Conservation (phyloP, 1,140 invertebrate species). For the Drosophila orena region DNA sequence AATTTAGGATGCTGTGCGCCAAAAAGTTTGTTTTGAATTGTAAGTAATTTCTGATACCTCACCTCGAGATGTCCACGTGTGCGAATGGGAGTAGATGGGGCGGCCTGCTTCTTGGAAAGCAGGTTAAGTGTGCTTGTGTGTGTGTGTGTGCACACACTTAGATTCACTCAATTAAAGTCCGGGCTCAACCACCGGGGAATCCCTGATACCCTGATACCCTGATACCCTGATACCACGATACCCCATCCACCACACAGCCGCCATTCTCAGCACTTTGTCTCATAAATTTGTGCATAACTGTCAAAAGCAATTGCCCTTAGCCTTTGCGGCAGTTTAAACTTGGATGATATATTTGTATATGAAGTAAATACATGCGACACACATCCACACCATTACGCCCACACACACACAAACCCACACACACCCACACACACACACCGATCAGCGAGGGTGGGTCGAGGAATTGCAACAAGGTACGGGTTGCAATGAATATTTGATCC, state of each 20-base stretch:
- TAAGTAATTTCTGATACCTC: constrained; percentile 82
- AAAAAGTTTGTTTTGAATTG: constrained; percentile 83
- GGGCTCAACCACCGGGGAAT: neutral
- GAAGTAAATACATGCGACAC: constrained; percentile 39
- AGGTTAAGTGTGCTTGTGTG: constrained; percentile 20
- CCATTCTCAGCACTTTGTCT: constrained; percentile 71
- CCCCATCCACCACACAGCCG: constrained; percentile 4
- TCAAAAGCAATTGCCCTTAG: constrained; percentile 82
- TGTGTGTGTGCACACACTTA: constrained; percentile 6
- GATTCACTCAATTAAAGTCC: constrained; percentile 77
- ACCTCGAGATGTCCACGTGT: constrained; percentile 50
- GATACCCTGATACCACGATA: too few relatives aligned
- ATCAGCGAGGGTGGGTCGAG: constrained; percentile 39
- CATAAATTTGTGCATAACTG: constrained; percentile 82
- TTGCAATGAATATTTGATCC: constrained; percentile 47
- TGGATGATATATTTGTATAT: constrained; percentile 82
- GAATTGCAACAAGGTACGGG: constrained; percentile 3
- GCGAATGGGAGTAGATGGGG: neutral
- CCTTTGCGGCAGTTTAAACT: constrained; percentile 81
- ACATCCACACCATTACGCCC: constrained; percentile 17
- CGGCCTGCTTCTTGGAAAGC: constrained; percentile 2
- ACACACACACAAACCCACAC: constrained; percentile 1
- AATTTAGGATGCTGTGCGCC: constrained; percentile 75
- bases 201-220: neutral
- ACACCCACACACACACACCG: constrained; percentile 2